Evolutionary conservation across 2,797 vertebrate genomes (phyloP), one percentile per base, ranked within the genome.

Genomic region (Sebastes trivittatus): DNA sequence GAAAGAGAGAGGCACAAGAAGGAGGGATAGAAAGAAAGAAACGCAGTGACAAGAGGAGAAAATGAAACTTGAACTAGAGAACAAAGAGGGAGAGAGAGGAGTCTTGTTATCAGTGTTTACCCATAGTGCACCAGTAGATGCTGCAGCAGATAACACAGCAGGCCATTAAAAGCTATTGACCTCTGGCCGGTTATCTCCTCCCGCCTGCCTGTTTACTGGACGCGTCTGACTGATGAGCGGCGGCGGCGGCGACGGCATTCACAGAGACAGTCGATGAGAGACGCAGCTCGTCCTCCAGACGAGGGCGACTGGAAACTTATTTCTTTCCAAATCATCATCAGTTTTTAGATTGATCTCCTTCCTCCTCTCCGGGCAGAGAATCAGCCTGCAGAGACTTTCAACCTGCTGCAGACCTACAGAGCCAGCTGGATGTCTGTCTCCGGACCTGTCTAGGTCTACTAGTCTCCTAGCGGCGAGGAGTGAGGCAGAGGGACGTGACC

Each of bases 111-210:
- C 30, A 49, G 67, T 20, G 32, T 75, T 71, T 81, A 62, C 79
- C 59, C 81, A 90, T 25, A 63, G 16, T 72, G 66, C 71, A 72
- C 9, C 78, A 71, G 64, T 1, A 70, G 79, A 81, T 67, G 78
- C 67, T 76, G 77, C 61, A 18, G 38, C 6, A 9, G 78, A 86
- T 73, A 49, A 73, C 22, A 10, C 67, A 23, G 42, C 38, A 62
- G 73, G 29, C 22, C 76, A 67, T 46, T 72, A 34, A 25, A 6
- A 66, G 68, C 55, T n/a, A 22, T 14, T 73, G 76, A 86, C 72
- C 82, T 74, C 60, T 13, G 77, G n/a, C 7, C 10, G 23, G 75
- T 78, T 76, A 59, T 85, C 67, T 81, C 16, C 42, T 2, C 8
- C 46, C 13, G 52, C 23, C 76, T 25, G 72, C 14, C 75, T 78